Percentiles rank a stretch among this genome's conserved stretches.
Conservation (phyloP, 1,140 invertebrate genomes). For the Leptinotarsa defecta region DNA sequence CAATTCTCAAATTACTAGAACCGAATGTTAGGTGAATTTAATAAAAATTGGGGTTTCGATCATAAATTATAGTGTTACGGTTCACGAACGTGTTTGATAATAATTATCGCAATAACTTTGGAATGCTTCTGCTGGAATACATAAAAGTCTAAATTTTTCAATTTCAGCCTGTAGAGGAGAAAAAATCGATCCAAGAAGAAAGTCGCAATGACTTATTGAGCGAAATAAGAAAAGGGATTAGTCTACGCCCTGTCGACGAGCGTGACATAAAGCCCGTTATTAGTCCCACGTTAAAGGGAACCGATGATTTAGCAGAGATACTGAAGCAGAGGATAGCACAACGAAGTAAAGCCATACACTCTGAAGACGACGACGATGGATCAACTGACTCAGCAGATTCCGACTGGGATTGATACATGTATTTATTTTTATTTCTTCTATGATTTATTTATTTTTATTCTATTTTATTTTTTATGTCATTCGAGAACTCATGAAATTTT, state of each 20-base stretch:
- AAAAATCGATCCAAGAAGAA: conserved; percentile 55
- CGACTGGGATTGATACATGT: conserved; percentile 59
- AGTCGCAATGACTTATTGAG: conserved; percentile 73
- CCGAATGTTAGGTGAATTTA: no score
- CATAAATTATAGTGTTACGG: no score
- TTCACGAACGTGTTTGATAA: background rate
- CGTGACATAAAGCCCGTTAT: conserved; percentile 46
- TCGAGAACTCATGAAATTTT: background rate
- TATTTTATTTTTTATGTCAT: conserved; percentile 7
- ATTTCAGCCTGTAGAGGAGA: conserved; percentile 65
- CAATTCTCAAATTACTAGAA: no score
- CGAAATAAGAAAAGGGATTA: conserved; percentile 79
- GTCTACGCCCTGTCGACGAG: conserved; percentile 65
- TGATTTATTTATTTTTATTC: background rate
- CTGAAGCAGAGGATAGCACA: conserved; percentile 77
- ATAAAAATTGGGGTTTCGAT: no score
- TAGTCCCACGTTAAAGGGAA: conserved; percentile 34
- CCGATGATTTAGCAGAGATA: conserved; percentile 73
- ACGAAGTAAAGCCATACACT: conserved; percentile 71
- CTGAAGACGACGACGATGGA: conserved; percentile 64
- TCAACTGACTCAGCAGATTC: conserved; percentile 66
- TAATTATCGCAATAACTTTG: background rate
- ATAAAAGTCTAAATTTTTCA: no score
- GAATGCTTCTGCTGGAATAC: background rate
- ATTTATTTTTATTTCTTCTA: conserved; percentile 15